phyloP scores from a whole-genome alignment of 2,797 vertebrate species.

The Hybognathus amarus region DNA sequence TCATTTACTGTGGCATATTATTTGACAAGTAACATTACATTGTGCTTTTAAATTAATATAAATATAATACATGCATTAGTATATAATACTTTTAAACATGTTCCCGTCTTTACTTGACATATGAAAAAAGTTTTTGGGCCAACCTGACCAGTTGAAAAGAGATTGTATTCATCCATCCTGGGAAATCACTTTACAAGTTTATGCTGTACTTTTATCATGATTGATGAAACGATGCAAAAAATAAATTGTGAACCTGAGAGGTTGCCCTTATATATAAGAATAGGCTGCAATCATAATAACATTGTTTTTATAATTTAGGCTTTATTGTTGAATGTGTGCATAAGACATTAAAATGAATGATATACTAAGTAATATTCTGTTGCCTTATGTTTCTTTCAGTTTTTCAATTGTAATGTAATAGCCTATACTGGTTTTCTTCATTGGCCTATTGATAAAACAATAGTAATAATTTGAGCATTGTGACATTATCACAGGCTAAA shows the following conservation, averaged over 20 bases:
- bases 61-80: no score
- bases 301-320: slow-evolving; percentile 22
- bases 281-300: slow-evolving; percentile 19
- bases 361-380: not conserved
- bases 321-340: not conserved
- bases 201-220: no score
- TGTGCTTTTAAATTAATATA: no score
- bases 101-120: no score
- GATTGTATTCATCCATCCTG: no score
- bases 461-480: slow-evolving; percentile 20
- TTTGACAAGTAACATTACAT: no score
- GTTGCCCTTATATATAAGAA: not conserved
- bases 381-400: slow-evolving; percentile 8
- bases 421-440: slow-evolving; percentile 3
- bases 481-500: slow-evolving; percentile 27
- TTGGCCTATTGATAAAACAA: slow-evolving; percentile 5
- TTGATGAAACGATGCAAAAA: not conserved
- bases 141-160: no score
- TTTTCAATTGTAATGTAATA: not conserved
- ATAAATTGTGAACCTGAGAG: slow-evolving; percentile 6
- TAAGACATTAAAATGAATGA: no score
- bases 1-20: no score
- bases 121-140: no score
- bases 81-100: no score
- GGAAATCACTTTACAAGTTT: no score